Base-by-base conservation (phyloP, 1,140 invertebrate species). In the Euwallacea fornicatus region DNA sequence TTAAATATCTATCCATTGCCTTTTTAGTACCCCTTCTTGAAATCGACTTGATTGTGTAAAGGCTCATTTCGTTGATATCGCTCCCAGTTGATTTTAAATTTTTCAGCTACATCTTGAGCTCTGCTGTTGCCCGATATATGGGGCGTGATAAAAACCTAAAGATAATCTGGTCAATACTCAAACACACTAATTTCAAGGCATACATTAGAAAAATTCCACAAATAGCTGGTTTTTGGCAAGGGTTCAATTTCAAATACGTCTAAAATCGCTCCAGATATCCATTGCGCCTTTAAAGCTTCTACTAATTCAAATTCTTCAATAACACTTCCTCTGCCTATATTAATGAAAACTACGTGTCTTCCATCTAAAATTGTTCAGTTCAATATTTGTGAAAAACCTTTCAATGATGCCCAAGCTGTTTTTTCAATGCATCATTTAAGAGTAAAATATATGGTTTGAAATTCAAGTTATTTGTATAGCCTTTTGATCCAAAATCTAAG, bases 241-340 rank as follows among this genome's bases (percentile, higher is more conserved):
- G 88, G 88, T 78, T 89, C 88, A 61, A 75, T 73, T 58, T 83
- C 76, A 80, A 86, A 88, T 46, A 89, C 87, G 81, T 89, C 88
- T 21, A 89, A 77, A 74, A 88, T 83, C 47, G 87, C 87, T 50
- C 80, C 84, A 2, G 82, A 82, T 44, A 89, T 79, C 85, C 85
- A 88, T 7, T 82, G 80, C 69, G 83, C 80, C 72, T 85, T 78
- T n/a, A 89, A 71, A 21, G 87, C 86, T 42, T 81, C 78, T 13
- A 88, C 76, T 16, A 89, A 74, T 70, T 84, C 83, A 0, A 66
- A 61, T 78, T 88, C 86, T 66, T 77, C 78, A 9, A 88, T 84
- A 13, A 88, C 75, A 73, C 82, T 82, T 42, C 87, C 86, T 76
- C 87, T 78, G 15, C 87, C 87, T 72, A 88, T 80, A 75, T 88